Evolutionary conservation across 1,140 invertebrate genomes (phyloP).

Genomic region (Sarcophaga peregrina): DNA sequence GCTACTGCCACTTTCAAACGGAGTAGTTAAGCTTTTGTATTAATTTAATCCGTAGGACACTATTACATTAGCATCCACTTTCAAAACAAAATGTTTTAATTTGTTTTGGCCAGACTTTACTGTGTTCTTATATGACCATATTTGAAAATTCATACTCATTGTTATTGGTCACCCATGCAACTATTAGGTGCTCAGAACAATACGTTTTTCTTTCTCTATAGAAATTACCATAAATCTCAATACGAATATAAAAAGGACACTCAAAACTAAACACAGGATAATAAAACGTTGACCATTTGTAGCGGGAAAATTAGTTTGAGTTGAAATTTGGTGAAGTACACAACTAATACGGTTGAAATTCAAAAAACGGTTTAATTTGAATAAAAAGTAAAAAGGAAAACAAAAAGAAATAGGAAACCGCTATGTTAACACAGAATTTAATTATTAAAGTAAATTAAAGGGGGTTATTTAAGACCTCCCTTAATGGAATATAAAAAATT

Average conservation of each 20-base stretch:
- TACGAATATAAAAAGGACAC: neutral
- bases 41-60: too few species aligned
- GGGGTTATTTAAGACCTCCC: constrained; percentile 3
- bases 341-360: neutral
- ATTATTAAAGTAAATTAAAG: neutral
- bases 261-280: neutral
- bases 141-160: constrained; percentile 8
- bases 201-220: neutral
- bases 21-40: too few species aligned
- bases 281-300: constrained; percentile 21
- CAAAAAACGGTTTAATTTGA: neutral
- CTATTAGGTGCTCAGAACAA: constrained; percentile 28
- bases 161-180: neutral
- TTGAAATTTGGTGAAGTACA: constrained; percentile 24
- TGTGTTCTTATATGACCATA: constrained; percentile 20
- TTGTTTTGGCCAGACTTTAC: neutral
- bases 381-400: constrained; percentile 4
- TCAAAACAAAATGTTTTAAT: too few species aligned
- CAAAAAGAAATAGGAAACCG: neutral
- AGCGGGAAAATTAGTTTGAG: constrained; percentile 38
- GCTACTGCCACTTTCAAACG: too few species aligned
- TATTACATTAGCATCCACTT: too few species aligned
- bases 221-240: constrained; percentile 38
- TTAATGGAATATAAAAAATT: neutral
- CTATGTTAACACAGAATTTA: neutral